These are phyloP conservation scores for Pandemis heparana DNA, from an alignment of 2,888 invertebrate species.

Conservation along the genomic window DNA sequence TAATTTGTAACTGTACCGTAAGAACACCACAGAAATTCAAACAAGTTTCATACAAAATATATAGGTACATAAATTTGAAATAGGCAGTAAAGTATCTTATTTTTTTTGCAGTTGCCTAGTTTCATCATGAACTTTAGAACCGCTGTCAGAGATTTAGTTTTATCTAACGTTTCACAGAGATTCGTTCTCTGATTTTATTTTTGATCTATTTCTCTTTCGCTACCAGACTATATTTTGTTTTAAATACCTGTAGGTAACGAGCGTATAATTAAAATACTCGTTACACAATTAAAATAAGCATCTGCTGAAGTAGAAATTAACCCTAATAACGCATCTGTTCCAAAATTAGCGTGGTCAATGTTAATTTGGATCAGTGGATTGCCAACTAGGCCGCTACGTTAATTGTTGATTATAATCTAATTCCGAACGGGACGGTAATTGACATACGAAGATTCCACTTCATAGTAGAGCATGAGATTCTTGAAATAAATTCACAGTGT, in stretches of 20 bases:
- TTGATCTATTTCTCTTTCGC: not conserved
- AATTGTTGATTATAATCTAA: conserved; percentile 35
- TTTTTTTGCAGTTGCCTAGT: no score
- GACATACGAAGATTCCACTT: conserved; percentile 1
- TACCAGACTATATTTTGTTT: not conserved
- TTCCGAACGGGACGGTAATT: conserved; percentile 15
- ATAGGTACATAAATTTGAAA: no score
- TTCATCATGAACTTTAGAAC: no score
- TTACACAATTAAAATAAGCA: conserved; percentile 22
- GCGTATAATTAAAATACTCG: conserved; percentile 24
- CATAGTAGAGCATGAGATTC: not conserved
- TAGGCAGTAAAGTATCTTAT: no score
- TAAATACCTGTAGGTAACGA: conserved; percentile 11
- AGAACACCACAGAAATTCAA: not conserved
- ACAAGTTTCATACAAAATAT: no score
- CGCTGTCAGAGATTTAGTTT: no score
- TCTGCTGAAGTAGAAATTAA: conserved; percentile 22
- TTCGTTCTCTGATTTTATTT: not conserved
- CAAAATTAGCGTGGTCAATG: conserved; percentile 40
- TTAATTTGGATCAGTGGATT: conserved; percentile 32
- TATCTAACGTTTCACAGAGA: not conserved
- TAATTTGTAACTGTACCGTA: not conserved
- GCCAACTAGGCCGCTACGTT: conserved; percentile 31
- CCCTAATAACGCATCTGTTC: conserved; percentile 34
- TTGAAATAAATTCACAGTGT: not conserved